phyloP scores from a whole-genome alignment of 2,113 vertebrate genomes.

The Tupaia chinensis region DNA sequence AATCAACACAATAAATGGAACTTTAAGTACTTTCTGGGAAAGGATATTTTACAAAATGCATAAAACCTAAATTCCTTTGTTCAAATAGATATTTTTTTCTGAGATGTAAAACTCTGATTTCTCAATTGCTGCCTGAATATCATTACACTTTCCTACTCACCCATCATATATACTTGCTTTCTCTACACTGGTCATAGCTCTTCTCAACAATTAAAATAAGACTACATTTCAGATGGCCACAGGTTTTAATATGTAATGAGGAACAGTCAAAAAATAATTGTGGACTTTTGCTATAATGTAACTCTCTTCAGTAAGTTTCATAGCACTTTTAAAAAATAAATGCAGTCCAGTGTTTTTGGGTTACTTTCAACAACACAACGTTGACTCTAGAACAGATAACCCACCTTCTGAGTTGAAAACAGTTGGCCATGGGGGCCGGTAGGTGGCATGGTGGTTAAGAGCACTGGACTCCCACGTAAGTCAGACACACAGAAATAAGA shows the following conservation, averaged over 20 bases:
- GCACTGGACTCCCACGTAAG: no score
- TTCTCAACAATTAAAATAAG: not conserved
- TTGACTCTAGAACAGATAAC: conserved; percentile 57
- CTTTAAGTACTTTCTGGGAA: not conserved
- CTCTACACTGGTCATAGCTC: not conserved
- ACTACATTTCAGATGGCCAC: not conserved
- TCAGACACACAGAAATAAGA: no score
- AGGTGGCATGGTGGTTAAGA: no score
- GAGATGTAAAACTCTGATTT: not conserved
- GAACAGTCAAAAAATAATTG: not conserved
- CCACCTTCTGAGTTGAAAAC: not conserved
- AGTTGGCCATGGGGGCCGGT: no score
- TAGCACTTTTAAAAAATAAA: not conserved
- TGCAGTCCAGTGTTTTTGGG: not conserved
- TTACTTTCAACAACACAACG: conserved; percentile 40
- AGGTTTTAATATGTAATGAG: not conserved
- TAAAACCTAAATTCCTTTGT: not conserved
- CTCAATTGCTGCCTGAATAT: not conserved
- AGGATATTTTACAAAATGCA: not conserved
- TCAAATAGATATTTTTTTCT: not conserved
- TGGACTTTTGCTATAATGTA: conserved; percentile 35
- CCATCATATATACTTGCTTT: not conserved
- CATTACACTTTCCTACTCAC: not conserved
- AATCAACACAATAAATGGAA: not conserved
- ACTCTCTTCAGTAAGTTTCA: conserved; percentile 30